Base-by-base conservation (phyloP, 2,888 invertebrate genomes). In the Drosophila meridionalis region DNA sequence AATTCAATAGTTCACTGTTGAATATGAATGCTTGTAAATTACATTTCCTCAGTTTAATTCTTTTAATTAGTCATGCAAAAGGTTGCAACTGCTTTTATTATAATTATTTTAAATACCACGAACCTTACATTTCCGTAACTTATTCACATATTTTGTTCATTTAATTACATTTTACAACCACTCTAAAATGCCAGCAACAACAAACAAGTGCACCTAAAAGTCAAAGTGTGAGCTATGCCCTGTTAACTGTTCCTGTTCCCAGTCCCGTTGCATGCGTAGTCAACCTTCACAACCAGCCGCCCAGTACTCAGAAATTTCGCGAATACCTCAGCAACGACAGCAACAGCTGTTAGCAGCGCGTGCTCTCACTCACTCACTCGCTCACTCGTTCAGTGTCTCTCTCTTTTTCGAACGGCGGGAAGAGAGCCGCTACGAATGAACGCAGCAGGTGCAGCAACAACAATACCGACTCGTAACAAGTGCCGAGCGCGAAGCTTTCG, bases 401-500 rank as follows among this genome's bases (percentile, higher is more conserved):
- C 65, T 55, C 61, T 61, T 57, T 30, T 53, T 50, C 32, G 50
- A 32, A 3, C 14, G 48, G 48, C 30, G 48, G 14, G 6, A 40
- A 55, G 56, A 77, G 53, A 20, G 55, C 55, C 38, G 55, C 38
- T 28, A 55, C 65, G 66, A 57, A 66, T 59, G 73, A 50, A 58
- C 56, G 65, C 73, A 73, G 76, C 85, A 82, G 80, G 76, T 85
- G 83, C 73, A 73, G 72, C 59, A 69, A 66, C 57, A 63, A 61
- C 56, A 66, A 40, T 61, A 53, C 57, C 47, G 61, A 36, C 32
- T 78, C 80, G 80, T 61, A 80, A 80, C 80, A 80, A 80, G 80
- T 80, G 80, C 78, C 81, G 81, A 78, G 48, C 57, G 69, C 60
- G 57, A 48, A 70, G 80, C 80, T 79, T 76, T 80, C 76, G 73